A percentile compares a stretch with the other conserved stretches of the same genome.
phyloP scores from a whole-genome alignment of 2,888 invertebrate species.

The Perdita meconis region DNA sequence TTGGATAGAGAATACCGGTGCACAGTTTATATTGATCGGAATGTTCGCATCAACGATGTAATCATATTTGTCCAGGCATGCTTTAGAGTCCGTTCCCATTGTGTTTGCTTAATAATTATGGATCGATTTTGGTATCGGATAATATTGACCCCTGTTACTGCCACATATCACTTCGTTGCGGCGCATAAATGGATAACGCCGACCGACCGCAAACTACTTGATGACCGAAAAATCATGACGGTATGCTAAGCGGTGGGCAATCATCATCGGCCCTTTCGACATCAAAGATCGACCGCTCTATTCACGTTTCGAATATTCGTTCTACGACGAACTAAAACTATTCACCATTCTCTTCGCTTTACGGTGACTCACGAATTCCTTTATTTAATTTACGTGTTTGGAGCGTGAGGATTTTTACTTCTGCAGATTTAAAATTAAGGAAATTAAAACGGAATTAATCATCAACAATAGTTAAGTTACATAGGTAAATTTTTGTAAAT shows the following conservation, averaged over 20 bases:
- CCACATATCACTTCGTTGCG: constrained; percentile 59
- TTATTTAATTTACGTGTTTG: too few species aligned
- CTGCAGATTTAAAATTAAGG: too few species aligned
- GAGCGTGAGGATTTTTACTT: too few species aligned
- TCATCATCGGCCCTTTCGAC: constrained; percentile 1
- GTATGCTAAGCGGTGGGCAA: constrained; percentile 10
- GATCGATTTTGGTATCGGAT: constrained; percentile 69
- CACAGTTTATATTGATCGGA: constrained; percentile 71
- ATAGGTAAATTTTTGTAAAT: too few species aligned
- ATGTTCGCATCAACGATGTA: constrained; percentile 72
- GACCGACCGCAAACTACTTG: constrained; percentile 40
- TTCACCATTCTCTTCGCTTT: not conserved
- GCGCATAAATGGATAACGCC: constrained; percentile 47
- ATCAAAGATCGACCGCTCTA: not conserved
- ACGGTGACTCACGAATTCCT: not conserved
- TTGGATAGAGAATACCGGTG: constrained; percentile 68
- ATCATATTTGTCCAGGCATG: constrained; percentile 72
- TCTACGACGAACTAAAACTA: not conserved
- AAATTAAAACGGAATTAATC: too few species aligned
- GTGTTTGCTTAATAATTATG: constrained; percentile 72
- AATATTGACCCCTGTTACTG: constrained; percentile 65
- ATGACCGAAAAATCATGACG: constrained; percentile 40
- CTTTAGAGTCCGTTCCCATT: constrained; percentile 65
- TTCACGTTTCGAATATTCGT: not conserved
- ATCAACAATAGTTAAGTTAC: too few species aligned